Percentiles rank a stretch among this genome's conserved stretches.
Evolutionary conservation across 1,140 invertebrate genomes (phyloP).

Genomic region (Lordiphosa mommai): DNA sequence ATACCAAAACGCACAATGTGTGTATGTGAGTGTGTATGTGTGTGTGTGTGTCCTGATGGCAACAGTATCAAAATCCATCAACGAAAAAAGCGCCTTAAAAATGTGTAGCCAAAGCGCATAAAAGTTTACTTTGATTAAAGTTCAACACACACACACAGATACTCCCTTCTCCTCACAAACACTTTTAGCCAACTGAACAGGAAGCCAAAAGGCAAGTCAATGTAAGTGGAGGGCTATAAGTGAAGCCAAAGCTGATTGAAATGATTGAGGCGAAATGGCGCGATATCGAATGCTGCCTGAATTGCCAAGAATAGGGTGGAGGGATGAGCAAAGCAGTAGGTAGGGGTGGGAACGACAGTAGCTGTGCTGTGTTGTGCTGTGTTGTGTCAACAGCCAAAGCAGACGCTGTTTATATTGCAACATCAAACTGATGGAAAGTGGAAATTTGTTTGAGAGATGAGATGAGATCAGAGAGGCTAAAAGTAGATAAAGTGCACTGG

Average conservation of each 20-base stretch:
- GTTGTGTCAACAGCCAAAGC: constrained; percentile 56
- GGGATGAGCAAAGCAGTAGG: not conserved
- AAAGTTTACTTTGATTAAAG: constrained; percentile 77
- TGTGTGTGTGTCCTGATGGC: constrained; percentile 7
- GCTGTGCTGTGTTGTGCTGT: constrained; percentile 37
- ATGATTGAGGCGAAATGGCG: constrained; percentile 73
- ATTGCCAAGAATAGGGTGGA: not conserved
- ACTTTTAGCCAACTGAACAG: constrained; percentile 22
- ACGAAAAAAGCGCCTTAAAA: constrained; percentile 53
- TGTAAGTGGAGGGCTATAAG: constrained; percentile 63
- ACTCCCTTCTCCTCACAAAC: constrained; percentile 39
- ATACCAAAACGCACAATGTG: constrained; percentile 18
- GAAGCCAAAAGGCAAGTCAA: constrained; percentile 71
- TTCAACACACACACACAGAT: constrained; percentile 65
- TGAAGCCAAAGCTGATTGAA: constrained; percentile 72
- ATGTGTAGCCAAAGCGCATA: constrained; percentile 56
- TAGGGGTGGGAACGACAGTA: not conserved
- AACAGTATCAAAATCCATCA: constrained; percentile 63
- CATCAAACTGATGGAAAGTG: constrained; percentile 46
- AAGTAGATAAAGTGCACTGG: constrained; percentile 7
- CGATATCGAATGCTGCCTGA: constrained; percentile 50
- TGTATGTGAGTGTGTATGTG: constrained; percentile 10
- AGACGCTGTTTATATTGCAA: constrained; percentile 51
- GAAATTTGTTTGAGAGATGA: constrained; percentile 54
- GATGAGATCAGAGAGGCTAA: constrained; percentile 4